Conservation (phyloP, 2,797 vertebrate genomes). For the Gadopsis marmoratus region DNA sequence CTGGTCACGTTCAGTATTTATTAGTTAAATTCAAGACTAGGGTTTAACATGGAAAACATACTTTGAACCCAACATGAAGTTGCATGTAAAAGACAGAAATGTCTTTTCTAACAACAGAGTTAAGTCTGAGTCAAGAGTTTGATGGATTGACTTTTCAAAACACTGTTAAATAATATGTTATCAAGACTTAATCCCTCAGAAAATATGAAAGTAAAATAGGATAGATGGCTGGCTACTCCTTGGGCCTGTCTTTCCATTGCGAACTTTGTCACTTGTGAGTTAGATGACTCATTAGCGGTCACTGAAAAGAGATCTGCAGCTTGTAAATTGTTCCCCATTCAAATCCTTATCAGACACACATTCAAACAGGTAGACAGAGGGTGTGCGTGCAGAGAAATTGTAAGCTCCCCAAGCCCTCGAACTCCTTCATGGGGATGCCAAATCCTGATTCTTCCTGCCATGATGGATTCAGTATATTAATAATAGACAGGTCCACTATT, state of each 20-base stretch:
- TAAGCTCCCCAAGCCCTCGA: slow-evolving; percentile 28
- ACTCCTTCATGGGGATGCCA: slow-evolving; percentile 46
- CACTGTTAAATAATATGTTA: not conserved
- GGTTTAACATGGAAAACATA: not conserved
- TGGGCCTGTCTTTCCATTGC: not conserved
- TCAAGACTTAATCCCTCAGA: slow-evolving; percentile 9
- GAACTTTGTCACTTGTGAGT: slow-evolving; percentile 28
- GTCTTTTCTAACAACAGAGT: not conserved
- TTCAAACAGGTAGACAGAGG: slow-evolving; percentile 46
- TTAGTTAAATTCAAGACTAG: not conserved
- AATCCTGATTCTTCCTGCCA: slow-evolving; percentile 46
- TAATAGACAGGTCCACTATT: slow-evolving; percentile 72
- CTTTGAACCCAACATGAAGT: too few relatives aligned
- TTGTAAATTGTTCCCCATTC: slow-evolving; percentile 33
- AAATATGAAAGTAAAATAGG: not conserved
- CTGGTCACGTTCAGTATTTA: not conserved
- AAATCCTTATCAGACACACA: slow-evolving; percentile 53
- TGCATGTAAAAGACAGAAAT: not conserved
- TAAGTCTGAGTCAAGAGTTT: not conserved
- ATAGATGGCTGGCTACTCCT: not conserved
- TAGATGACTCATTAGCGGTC: slow-evolving; percentile 44
- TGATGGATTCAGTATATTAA: slow-evolving; percentile 73
- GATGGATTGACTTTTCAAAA: slow-evolving; percentile 4
- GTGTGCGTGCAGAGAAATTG: slow-evolving; percentile 28
- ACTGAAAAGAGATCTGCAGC: slow-evolving; percentile 30